Evolutionary conservation across 2,888 invertebrate species (phyloP).

Genomic region (Hedychridium roseum): DNA sequence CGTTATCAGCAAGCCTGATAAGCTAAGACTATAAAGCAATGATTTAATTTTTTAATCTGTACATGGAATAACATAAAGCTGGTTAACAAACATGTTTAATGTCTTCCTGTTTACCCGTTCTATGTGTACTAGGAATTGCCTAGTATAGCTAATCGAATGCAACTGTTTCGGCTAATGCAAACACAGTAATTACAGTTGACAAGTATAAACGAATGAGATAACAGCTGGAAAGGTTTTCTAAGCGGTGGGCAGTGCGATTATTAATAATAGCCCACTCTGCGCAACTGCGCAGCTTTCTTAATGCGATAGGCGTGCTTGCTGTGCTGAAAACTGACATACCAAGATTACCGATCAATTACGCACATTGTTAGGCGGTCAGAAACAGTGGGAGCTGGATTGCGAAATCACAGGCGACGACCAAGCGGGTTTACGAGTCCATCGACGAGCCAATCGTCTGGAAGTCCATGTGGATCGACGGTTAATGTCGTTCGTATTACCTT

Average conservation of each 20-base stretch:
- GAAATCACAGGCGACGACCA: slow-evolving; percentile 2
- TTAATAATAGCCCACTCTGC: slow-evolving; percentile 30
- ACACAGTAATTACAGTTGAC: too few species aligned
- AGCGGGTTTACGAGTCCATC: neutral
- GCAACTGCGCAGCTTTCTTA: slow-evolving; percentile 14
- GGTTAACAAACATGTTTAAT: too few species aligned
- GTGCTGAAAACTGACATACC: slow-evolving; percentile 17
- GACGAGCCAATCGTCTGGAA: neutral
- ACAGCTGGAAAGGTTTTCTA: too few species aligned
- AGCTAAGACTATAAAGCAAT: too few species aligned
- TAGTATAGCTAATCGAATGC: too few species aligned
- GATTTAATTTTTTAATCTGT: too few species aligned
- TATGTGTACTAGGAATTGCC: too few species aligned
- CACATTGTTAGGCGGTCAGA: slow-evolving; percentile 25
- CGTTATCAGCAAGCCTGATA: too few species aligned
- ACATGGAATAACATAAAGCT: too few species aligned
- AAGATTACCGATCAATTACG: slow-evolving; percentile 37
- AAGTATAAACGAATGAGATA: too few species aligned
- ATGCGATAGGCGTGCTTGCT: slow-evolving; percentile 18
- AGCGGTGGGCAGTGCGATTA: slow-evolving; percentile 33
- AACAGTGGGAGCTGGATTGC: slow-evolving; percentile 1
- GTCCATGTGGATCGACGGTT: slow-evolving; percentile 21
- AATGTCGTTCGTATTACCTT: slow-evolving; percentile 24
- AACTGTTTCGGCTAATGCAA: too few species aligned
- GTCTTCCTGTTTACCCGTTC: too few species aligned